Base-by-base conservation (phyloP, 2,888 invertebrate species). In the Scaptomyza cyrtandrae region DNA sequence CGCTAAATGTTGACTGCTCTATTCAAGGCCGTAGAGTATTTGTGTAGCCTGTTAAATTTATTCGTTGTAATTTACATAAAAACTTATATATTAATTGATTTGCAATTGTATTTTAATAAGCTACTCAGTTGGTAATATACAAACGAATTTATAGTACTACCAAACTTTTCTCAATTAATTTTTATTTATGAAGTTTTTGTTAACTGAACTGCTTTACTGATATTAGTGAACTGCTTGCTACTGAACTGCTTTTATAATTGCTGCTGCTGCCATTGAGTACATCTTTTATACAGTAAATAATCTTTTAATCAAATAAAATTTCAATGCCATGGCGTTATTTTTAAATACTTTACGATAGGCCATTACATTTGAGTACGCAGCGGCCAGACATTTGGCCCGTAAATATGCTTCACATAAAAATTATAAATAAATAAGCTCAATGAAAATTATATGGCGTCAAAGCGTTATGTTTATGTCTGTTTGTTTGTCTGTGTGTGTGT, bases 401-500 rank as follows among this genome's bases (percentile, higher is more conserved):
- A 31, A 75, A 75, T 54, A 56, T 57, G 57, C 24, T 62, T n/a
- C 19, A 67, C 60, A 77, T 67, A 61, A 75, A 73, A 65, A 71
- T 71, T 80, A 81, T 84, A 74, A 71, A 80, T 74, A 80, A 62
- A 70, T 67, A 78, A 71, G 43, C 56, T 52, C 33, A 77, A 70
- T 75, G 71, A 67, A 72, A 65, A 78, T 78, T 65, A 65, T 69
- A 62, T 49, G 53, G 54, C 62, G 68, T 60, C 71, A 68, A 60
- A 55, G 59, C 59, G 39, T 75, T 49, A 67, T 65, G 65, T 44
- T 68, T 49, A 63, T 71, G 61, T 64, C 64, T 64, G 65, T 70
- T 5, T n/a, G 37, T 5, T 3, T 37, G 37, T 13, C 2, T 5
- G 35, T 3, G 35, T 5, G 35, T 35, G 13, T 33, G 13, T 5